phyloP scores from a whole-genome alignment of 92 coral and sea anemone species.

The Siderastrea siderea region DNA sequence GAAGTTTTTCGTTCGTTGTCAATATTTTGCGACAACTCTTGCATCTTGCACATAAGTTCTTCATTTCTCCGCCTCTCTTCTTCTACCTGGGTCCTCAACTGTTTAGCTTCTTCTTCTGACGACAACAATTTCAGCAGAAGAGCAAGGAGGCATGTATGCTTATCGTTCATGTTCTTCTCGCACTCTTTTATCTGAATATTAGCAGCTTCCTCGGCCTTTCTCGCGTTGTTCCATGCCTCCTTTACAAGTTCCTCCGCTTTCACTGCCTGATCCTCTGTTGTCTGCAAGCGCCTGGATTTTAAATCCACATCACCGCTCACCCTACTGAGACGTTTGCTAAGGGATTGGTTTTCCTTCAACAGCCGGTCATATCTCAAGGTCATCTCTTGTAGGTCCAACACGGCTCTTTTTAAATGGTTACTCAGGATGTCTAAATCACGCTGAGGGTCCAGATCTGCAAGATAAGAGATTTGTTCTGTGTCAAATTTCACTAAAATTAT shows the following conservation, averaged over 20 bases:
- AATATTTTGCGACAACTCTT: constrained; percentile 68
- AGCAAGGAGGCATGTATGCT: constrained; percentile 75
- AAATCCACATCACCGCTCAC: constrained; percentile 71
- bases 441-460: too few species aligned
- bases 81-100: constrained; percentile 65
- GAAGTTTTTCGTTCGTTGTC: constrained; percentile 84
- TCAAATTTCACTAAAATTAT: too few species aligned
- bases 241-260: constrained; percentile 53
- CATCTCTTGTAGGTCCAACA: constrained; percentile 83
- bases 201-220: constrained; percentile 64
- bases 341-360: constrained; percentile 69
- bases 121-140: constrained; percentile 87
- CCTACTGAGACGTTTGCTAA: constrained; percentile 61
- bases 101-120: constrained; percentile 77
- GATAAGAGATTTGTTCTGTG: too few species aligned
- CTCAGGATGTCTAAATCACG: constrained; percentile 68
- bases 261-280: constrained; percentile 50
- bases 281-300: constrained; percentile 59
- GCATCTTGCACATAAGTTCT: constrained; percentile 51
- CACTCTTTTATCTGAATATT: constrained; percentile 62
- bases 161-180: constrained; percentile 73
- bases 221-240: constrained; percentile 59
- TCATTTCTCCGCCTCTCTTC: constrained; percentile 66
- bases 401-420: constrained; percentile 78
- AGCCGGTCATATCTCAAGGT: constrained; percentile 71